Base-by-base conservation (phyloP, 2,888 invertebrate genomes). In the Nowickia ferox region DNA sequence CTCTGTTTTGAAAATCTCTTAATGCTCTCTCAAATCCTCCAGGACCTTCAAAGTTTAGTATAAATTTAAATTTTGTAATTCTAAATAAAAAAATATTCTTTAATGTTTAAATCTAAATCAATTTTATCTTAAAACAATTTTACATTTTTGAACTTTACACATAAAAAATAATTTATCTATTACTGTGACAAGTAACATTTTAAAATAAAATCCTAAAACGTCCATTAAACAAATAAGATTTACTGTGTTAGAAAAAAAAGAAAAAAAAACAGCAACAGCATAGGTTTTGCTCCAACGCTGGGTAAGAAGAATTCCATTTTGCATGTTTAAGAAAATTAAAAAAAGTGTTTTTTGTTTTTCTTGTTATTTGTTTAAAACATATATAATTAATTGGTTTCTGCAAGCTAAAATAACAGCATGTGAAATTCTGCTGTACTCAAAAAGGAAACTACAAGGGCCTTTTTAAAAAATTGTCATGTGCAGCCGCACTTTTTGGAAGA, bases 301-400 rank as follows among this genome's bases (percentile, higher is more conserved):
- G 86, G 86, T 86, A 86, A 86, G 86, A 59, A 68, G 22, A 71
- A 53, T 57, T 69, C 38, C 59, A 40, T 22, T 55, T 78, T 83
- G 86, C 86, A 86, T 86, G 86, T 76, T 63, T 77, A 44, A 30
- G n/a, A 53, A 44, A 2, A 9, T 68, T 55, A 15, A 38, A n/a
- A 15, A 55, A 57, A 66, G 11, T 44, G 63, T 10, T n/a, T 30
- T 46, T 65, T 48, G 40, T 48, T 77, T 81, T 69, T 57, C 17
- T 40, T 63, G 17, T 66, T 10, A 22, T 66, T 61, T 74, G 11
- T 61, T 69, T 46, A 19, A 66, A 40, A 57, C 0, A 30, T 30
- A 4, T 30, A 10, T 0, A 68, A 66, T 4, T 0, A 68, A 66
- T 4, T 38, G 30, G 0, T 42, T 75, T 30, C 40, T 15, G 40